Evolutionary conservation across 1,140 invertebrate genomes (phyloP), one percentile per base, ranked within the genome.

Genomic region (Polypedilum pembai): DNA sequence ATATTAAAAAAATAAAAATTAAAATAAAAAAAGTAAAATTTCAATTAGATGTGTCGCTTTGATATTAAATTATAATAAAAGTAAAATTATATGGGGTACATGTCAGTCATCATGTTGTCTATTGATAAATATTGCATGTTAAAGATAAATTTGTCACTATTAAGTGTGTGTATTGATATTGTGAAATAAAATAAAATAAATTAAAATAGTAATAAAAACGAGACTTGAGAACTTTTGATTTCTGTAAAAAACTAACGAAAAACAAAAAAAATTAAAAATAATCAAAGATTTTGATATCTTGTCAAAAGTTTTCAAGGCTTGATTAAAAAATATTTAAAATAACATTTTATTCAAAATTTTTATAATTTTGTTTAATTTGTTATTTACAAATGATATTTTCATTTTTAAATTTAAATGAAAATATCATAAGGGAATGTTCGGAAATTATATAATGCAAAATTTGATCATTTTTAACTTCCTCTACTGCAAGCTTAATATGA

Each of bases 1-100:
- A 21, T 69, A 3, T 17, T 56, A 56, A 69, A 69, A 18, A 56
- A 78, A 80, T 79, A 79, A 80, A 80, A 73, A 40, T n/a, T 40
- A 40, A 40, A 20, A 33, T 73, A 73, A 40, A 41, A 8, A 73
- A 41, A 40, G 8, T 73, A 8, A 45, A 40, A 17, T 17, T 40
- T 4, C 10, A 69, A 69, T 75, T 56, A 69, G 17, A 75, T 75
- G 74, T 74, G 74, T 74, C 75, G 40, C 75, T 69, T 69, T 56
- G 45, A 12, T 45, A 45, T 45, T 45, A 56, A 45, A 56, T 56
- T n/a, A 56, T 33, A 5, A 33, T 33, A 33, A 33, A n/a, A 33
- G 24, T 33, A 33, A 33, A 56, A 3, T 56, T 56, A 3, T 15
- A 56, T 18, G n/a, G 65, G 65, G 65, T 69, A 69, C 65, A 69